Evolutionary conservation across 2,113 vertebrate species (phyloP).

Genomic region (Brachyhypopomus gauderio): DNA sequence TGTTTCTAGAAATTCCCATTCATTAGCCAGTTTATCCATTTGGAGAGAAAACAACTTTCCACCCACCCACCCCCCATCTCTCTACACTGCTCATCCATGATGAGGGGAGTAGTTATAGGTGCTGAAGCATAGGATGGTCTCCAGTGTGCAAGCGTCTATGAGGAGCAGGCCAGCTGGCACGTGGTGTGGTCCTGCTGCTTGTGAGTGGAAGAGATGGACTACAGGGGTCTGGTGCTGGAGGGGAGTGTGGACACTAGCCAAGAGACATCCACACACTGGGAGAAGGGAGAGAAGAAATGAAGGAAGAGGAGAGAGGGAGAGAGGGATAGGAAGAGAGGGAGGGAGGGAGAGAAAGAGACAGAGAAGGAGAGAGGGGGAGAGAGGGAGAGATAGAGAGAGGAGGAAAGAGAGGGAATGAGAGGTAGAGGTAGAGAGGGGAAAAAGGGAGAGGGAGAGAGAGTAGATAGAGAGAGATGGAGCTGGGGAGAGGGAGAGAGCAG

Average conservation of each 20-base stretch:
- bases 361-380: no score
- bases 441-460: not conserved
- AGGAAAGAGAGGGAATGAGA: not conserved
- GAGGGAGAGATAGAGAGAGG: not conserved
- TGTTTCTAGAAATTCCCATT: not conserved
- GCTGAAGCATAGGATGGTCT: no score
- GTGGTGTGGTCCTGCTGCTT: not conserved
- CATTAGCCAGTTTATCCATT: not conserved
- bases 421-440: not conserved
- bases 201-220: not conserved
- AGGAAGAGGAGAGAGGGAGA: not conserved
- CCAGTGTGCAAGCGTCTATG: no score
- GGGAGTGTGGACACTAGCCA: not conserved
- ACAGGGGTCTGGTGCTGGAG: not conserved
- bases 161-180: no score
- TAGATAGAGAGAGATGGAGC: no score
- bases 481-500: not conserved
- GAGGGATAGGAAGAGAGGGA: constrained; percentile 29
- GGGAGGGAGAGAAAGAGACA: not conserved
- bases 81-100: constrained; percentile 57
- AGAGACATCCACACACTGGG: not conserved
- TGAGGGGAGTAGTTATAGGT: no score
- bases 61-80: constrained; percentile 4
- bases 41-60: not conserved
- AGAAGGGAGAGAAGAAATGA: not conserved